phyloP scores from a whole-genome alignment of 2,113 vertebrate genomes.

The Sterrhoptilus dennistouni region DNA sequence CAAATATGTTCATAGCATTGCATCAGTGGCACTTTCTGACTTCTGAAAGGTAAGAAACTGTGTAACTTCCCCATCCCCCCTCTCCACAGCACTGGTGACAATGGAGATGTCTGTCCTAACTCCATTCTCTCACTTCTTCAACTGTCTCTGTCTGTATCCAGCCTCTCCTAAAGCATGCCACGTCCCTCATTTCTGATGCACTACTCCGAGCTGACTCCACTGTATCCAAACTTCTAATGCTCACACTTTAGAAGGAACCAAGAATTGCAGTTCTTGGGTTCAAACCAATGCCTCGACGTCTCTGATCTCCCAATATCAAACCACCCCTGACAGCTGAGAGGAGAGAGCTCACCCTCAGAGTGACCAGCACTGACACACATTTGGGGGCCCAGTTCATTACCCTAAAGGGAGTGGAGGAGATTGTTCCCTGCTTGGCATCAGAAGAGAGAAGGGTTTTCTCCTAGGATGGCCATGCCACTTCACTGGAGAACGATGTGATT shows the following conservation, averaged over 20 bases:
- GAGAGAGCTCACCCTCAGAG: neutral
- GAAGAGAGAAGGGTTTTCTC: neutral
- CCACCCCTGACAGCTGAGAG: neutral
- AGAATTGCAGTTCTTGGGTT: neutral
- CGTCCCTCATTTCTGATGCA: neutral
- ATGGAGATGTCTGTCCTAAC: neutral
- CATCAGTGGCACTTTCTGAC: neutral
- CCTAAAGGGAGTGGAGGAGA: neutral
- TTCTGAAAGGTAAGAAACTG: neutral
- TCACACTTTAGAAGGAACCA: neutral
- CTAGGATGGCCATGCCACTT: neutral
- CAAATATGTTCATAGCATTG: neutral
- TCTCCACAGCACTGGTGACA: neutral
- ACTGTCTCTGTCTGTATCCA: neutral
- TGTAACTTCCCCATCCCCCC: neutral
- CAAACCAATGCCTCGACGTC: neutral
- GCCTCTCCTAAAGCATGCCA: neutral
- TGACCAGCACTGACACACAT: neutral
- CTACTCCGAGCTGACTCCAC: neutral
- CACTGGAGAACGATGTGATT: neutral
- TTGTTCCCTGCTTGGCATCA: neutral
- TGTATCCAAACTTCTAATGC: neutral
- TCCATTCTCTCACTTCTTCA: neutral
- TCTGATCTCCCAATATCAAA: neutral
- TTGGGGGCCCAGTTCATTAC: neutral